phyloP scores from a whole-genome alignment of 2,888 invertebrate species.

The Gastracanthus pulcherrimus region DNA sequence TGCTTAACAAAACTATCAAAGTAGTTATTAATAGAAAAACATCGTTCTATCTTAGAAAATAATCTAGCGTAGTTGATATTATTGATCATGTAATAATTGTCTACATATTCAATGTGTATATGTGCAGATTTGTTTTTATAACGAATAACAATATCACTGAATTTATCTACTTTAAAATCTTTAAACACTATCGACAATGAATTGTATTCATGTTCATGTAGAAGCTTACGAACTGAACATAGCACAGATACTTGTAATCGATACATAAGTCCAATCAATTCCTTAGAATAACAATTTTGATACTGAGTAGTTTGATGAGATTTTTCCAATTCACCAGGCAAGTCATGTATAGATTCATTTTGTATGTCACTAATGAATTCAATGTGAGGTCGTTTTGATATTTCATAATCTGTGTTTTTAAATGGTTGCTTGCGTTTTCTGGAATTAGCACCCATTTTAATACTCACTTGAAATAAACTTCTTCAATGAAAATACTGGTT shows the following conservation, averaged over 20 bases:
- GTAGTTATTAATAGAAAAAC: constrained; percentile 61
- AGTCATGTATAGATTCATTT: constrained; percentile 1
- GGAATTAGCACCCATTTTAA: not conserved
- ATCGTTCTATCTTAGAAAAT: constrained; percentile 61
- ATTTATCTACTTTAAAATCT: constrained; percentile 59
- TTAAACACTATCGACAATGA: constrained; percentile 63
- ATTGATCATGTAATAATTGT: constrained; percentile 60
- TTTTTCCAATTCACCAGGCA: not conserved
- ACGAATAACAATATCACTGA: constrained; percentile 60
- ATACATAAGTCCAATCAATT: constrained; percentile 64
- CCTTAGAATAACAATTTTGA: constrained; percentile 59
- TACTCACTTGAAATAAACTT: too few species aligned
- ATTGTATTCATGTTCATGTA: constrained; percentile 64
- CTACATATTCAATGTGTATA: constrained; percentile 64
- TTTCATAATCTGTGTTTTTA: constrained; percentile 46
- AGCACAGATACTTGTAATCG: constrained; percentile 65
- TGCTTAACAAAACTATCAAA: constrained; percentile 65
- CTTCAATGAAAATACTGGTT: too few species aligned
- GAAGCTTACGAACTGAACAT: constrained; percentile 62
- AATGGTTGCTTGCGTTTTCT: constrained; percentile 11
- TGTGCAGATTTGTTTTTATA: constrained; percentile 62
- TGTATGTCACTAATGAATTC: not conserved
- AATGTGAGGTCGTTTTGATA: constrained; percentile 11
- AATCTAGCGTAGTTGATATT: constrained; percentile 61
- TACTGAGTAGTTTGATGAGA: not conserved